Percentiles rank a stretch among this genome's conserved stretches.
Conservation (phyloP, 2,797 vertebrate genomes). For the Neosilurus mollespiculum region DNA sequence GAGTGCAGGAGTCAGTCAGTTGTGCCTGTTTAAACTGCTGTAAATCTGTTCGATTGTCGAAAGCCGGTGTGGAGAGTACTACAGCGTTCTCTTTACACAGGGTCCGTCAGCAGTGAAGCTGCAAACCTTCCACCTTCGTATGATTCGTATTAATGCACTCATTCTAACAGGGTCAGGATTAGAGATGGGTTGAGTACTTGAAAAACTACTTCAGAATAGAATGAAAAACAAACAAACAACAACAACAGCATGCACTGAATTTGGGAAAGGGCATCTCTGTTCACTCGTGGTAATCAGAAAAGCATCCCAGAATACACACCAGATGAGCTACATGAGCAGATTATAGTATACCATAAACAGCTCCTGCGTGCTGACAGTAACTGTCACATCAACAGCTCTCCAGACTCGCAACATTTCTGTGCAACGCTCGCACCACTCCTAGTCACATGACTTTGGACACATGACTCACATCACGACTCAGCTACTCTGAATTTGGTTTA, state of each 20-base stretch:
- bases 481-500: no score
- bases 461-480: no score
- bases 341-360: not conserved
- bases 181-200: not conserved
- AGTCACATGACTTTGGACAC: no score
- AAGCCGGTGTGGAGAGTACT: not conserved
- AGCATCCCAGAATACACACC: not conserved
- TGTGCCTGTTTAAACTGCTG: slow-evolving; percentile 7
- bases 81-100: not conserved
- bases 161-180: not conserved
- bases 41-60: not conserved
- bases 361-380: not conserved
- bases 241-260: not conserved
- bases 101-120: not conserved
- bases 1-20: slow-evolving; percentile 28
- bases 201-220: not conserved
- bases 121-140: not conserved
- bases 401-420: no score
- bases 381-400: no score
- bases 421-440: no score
- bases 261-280: no score
- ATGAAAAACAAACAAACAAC: no score
- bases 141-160: no score
- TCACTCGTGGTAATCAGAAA: no score
- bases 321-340: no score